These are phyloP conservation scores for Archaeoteleia sp. DNA, from an alignment of 2,888 invertebrate genomes.

Conservation along the genomic window DNA sequence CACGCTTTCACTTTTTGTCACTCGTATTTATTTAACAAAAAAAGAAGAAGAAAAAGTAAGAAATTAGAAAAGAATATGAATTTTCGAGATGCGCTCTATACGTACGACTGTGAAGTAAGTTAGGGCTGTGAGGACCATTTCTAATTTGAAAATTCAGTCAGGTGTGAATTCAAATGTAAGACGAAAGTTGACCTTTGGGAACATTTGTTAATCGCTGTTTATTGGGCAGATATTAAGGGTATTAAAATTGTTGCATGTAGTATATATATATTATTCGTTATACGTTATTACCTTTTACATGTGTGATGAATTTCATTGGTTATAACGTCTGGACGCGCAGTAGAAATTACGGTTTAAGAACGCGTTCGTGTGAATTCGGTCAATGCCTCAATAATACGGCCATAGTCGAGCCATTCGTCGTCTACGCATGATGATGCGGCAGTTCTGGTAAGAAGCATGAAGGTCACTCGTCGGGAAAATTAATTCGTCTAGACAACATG, in stretches of 20 bases:
- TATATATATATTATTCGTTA: slow-evolving; percentile 34
- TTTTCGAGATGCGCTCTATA: slow-evolving; percentile 5
- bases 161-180: slow-evolving; percentile 53
- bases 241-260: slow-evolving; percentile 40
- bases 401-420: slow-evolving; percentile 10
- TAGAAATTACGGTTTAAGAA: slow-evolving; percentile 23
- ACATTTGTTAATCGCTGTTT: slow-evolving; percentile 7
- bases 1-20: slow-evolving; percentile 36
- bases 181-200: slow-evolving; percentile 7
- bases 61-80: not conserved
- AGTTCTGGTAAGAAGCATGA: slow-evolving; percentile 38
- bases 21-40: slow-evolving; percentile 7
- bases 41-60: slow-evolving; percentile 5
- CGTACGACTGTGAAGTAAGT: slow-evolving; percentile 39
- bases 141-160: slow-evolving; percentile 58
- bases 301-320: slow-evolving; percentile 30
- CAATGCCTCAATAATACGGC: not conserved
- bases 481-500: slow-evolving; percentile 23
- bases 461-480: slow-evolving; percentile 11
- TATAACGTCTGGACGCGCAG: slow-evolving; percentile 18
- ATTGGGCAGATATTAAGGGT: slow-evolving; percentile 19
- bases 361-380: slow-evolving; percentile 8
- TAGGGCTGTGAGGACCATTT: slow-evolving; percentile 72
- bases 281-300: slow-evolving; percentile 31
- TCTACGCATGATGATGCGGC: slow-evolving; percentile 17